These are phyloP conservation scores for Chloebia gouldiae DNA, from an alignment of 2,113 vertebrate genomes.

Conservation along the genomic window DNA sequence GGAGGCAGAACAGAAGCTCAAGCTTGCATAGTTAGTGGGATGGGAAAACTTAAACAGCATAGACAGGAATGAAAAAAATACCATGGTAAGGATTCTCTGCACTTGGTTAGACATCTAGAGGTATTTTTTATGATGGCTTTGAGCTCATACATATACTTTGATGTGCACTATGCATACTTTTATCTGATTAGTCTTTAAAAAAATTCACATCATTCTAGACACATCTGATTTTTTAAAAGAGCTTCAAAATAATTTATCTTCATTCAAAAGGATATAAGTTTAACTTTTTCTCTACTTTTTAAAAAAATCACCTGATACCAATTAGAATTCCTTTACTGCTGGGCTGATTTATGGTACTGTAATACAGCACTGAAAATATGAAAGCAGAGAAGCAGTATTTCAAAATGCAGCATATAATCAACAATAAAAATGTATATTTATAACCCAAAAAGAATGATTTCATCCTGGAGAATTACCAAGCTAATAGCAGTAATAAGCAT, in stretches of 20 bases:
- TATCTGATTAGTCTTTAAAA: conserved; percentile 59
- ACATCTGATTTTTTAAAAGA: conserved; percentile 52
- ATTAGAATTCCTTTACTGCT: conserved; percentile 81
- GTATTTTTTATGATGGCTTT: conserved; percentile 5
- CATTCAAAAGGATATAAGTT: conserved; percentile 62
- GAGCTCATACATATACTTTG: conserved; percentile 1
- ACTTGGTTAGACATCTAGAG: neutral
- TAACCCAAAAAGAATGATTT: conserved; percentile 87
- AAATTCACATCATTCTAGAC: conserved; percentile 61
- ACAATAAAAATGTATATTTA: conserved; percentile 88
- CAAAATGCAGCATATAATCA: conserved; percentile 84
- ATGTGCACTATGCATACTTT: conserved; percentile 35
- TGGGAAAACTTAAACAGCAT: neutral
- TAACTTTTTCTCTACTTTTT: conserved; percentile 58
- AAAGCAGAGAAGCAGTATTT: conserved; percentile 86
- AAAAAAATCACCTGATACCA: conserved; percentile 81
- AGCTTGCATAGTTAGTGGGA: neutral
- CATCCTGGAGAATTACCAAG: conserved; percentile 87
- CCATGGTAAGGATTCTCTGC: neutral
- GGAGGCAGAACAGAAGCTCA: neutral
- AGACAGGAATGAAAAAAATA: neutral
- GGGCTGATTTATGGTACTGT: conserved; percentile 81
- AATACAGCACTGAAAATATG: conserved; percentile 83
- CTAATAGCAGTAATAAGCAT: conserved; percentile 83
- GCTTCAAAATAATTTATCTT: conserved; percentile 51